Percentiles rank a stretch among this genome's conserved stretches.
These are phyloP conservation scores for Tenebrosternarchus preto DNA, from an alignment of 2,113 vertebrate species.

Conservation along the genomic window DNA sequence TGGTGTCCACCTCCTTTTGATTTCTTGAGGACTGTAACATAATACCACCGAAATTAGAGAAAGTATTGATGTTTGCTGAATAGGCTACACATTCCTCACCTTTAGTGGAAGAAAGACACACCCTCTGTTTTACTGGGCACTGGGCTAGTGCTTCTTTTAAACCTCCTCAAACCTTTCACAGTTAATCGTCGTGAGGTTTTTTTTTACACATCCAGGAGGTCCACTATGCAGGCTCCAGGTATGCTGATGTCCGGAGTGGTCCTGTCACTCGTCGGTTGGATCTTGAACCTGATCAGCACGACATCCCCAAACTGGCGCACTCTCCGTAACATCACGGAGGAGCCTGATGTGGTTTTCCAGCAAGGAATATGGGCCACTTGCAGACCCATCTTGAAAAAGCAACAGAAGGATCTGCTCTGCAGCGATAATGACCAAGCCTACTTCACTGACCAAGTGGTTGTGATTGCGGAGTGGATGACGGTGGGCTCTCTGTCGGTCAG, in stretches of 20 bases:
- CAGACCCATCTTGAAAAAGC: neutral
- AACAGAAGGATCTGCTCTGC: slow-evolving; percentile 3
- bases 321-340: neutral
- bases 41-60: neutral
- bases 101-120: neutral
- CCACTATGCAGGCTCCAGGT: neutral
- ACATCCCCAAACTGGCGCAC: slow-evolving; percentile 22
- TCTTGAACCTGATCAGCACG: slow-evolving; percentile 8
- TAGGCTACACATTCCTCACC: neutral
- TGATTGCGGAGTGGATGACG: slow-evolving; percentile 11
- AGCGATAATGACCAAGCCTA: neutral
- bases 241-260: neutral
- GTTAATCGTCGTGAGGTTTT: neutral
- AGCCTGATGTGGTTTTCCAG: neutral
- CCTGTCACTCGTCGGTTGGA: neutral
- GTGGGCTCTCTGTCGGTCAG: neutral
- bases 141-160: neutral
- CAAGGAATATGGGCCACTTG: slow-evolving; percentile 19
- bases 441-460: neutral
- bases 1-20: neutral
- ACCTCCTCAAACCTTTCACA: neutral
- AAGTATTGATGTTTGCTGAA: neutral
- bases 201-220: neutral
- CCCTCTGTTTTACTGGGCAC: slow-evolving; percentile 11
- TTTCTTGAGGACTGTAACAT: neutral